Evolutionary conservation across 2,888 invertebrate genomes (phyloP).

Genomic region (Masnerella sp.): DNA sequence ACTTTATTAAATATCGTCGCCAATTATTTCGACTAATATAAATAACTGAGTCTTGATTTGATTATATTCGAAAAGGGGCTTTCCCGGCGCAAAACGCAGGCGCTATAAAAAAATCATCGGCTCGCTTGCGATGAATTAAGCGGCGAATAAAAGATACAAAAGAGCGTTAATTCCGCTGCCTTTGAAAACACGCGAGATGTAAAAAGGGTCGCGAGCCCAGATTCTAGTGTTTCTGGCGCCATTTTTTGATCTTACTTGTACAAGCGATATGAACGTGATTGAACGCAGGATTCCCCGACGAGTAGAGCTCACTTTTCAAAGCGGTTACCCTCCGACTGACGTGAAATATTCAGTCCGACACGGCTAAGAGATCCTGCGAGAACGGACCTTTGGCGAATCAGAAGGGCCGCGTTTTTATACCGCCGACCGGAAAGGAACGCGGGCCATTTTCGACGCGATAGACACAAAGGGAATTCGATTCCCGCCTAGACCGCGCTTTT

Average conservation of each 20-base stretch:
- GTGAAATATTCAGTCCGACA: slow-evolving; percentile 59
- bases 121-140: neutral
- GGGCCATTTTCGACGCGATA: slow-evolving; percentile 21
- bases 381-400: slow-evolving; percentile 33
- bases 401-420: slow-evolving; percentile 24
- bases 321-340: slow-evolving; percentile 58
- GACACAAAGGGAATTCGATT: slow-evolving; percentile 41
- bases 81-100: neutral
- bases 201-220: slow-evolving; percentile 10
- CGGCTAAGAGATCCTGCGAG: slow-evolving; percentile 56
- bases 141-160: neutral
- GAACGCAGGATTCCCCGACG: slow-evolving; percentile 59
- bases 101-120: neutral
- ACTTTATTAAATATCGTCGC: neutral
- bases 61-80: too few relatives aligned
- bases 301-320: slow-evolving; percentile 60
- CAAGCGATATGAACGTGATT: slow-evolving; percentile 55
- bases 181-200: slow-evolving; percentile 10
- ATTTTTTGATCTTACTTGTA: slow-evolving; percentile 44
- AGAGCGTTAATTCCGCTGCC: neutral
- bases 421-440: slow-evolving; percentile 24
- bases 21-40: neutral
- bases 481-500: slow-evolving; percentile 12
- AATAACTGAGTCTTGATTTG: neutral
- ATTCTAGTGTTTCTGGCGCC: slow-evolving; percentile 3